These are phyloP conservation scores for Seira sanloemensis DNA, from an alignment of 2,888 invertebrate genomes.

Conservation along the genomic window DNA sequence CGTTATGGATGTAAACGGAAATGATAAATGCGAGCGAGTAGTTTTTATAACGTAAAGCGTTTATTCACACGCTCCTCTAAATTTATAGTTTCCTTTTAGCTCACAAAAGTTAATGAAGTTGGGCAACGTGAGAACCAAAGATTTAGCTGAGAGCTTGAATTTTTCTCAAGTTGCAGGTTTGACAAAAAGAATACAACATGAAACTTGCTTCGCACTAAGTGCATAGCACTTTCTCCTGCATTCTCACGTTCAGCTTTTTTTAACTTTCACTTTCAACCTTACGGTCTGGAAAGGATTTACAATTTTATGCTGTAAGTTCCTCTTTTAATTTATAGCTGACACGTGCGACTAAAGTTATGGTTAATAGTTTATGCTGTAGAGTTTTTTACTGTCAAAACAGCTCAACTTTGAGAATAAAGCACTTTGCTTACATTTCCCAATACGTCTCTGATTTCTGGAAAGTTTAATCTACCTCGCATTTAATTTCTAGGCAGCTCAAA, in stretches of 20 bases:
- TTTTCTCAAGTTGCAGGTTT: not conserved
- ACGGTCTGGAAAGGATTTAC: constrained; percentile 20
- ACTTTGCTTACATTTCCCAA: too few relatives aligned
- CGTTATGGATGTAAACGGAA: not conserved
- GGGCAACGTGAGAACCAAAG: not conserved
- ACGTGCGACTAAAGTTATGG: constrained; percentile 58
- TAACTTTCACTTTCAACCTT: not conserved
- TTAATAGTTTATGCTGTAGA: too few relatives aligned
- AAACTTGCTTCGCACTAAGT: not conserved
- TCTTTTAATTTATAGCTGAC: constrained; percentile 51
- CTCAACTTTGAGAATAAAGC: too few relatives aligned
- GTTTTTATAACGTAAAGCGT: not conserved
- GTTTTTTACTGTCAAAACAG: too few relatives aligned
- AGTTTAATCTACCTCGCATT: too few relatives aligned
- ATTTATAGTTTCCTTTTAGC: not conserved
- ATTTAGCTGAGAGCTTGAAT: not conserved
- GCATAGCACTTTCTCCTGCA: constrained; percentile 9
- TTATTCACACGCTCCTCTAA: too few relatives aligned
- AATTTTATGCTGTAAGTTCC: constrained; percentile 38
- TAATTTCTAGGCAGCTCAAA: too few relatives aligned
- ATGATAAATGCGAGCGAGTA: not conserved
- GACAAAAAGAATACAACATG: not conserved
- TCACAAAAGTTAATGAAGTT: not conserved
- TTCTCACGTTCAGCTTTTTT: constrained; percentile 52
- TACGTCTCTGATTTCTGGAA: too few relatives aligned